Percentiles rank a stretch among this genome's conserved stretches.
Evolutionary conservation across 30 jellyfish, hydroid and myxozoan species (phyloP).

Genomic region (Aurelia sp.): DNA sequence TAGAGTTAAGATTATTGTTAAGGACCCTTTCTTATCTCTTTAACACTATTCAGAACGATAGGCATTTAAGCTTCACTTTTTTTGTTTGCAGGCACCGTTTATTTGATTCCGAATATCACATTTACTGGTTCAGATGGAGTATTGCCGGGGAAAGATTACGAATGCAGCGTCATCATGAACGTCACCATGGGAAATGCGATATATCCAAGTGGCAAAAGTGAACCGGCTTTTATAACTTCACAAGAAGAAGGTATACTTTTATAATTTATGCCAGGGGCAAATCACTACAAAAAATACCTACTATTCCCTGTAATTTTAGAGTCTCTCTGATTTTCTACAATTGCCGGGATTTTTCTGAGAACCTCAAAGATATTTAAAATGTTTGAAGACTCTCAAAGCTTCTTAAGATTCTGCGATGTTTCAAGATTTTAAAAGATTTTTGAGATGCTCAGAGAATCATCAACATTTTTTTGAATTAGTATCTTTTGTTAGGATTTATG

Average conservation of each 20-base stretch:
- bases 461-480: background rate
- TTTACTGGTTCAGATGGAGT: slow-evolving; percentile 54
- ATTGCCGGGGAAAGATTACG: slow-evolving; percentile 58
- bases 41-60: background rate
- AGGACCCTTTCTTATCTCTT: too few relatives aligned
- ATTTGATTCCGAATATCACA: background rate
- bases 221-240: slow-evolving; percentile 56
- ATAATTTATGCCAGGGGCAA: background rate
- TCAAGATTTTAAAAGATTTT: too few relatives aligned
- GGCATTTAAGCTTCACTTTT: background rate
- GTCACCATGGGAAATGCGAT: background rate
- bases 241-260: slow-evolving; percentile 33
- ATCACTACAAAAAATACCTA: too few relatives aligned
- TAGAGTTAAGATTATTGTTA: too few relatives aligned
- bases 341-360: too few relatives aligned
- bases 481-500: background rate
- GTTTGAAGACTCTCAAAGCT: too few relatives aligned
- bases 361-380: too few relatives aligned
- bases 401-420: too few relatives aligned
- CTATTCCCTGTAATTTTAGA: too few relatives aligned
- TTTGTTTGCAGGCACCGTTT: slow-evolving; percentile 5
- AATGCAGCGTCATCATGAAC: slow-evolving; percentile 65
- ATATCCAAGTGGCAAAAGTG: slow-evolving; percentile 67
- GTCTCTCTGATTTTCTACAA: too few relatives aligned
- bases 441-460: too few relatives aligned